These are phyloP conservation scores for Cataglyphis rosenhaueri DNA, from an alignment of 2,888 invertebrate genomes.

Conservation along the genomic window DNA sequence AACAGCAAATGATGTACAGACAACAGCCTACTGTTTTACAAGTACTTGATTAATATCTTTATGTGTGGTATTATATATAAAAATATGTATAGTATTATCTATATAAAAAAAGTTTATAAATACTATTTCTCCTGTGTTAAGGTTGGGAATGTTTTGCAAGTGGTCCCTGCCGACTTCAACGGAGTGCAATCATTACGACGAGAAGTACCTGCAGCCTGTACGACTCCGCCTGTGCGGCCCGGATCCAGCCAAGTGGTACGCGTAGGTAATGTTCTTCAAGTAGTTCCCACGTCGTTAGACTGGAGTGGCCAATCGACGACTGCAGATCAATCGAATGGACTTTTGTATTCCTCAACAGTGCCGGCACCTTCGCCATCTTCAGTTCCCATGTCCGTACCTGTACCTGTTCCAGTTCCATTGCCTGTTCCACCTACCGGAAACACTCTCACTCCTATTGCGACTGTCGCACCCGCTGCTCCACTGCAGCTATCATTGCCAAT, in stretches of 20 bases:
- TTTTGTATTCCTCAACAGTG: conserved; percentile 65
- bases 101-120: neutral
- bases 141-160: conserved; percentile 88
- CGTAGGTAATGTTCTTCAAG: conserved; percentile 84
- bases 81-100: neutral
- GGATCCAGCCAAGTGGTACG: conserved; percentile 81
- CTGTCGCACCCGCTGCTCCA: conserved; percentile 64
- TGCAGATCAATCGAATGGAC: conserved; percentile 61
- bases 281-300: conserved; percentile 83
- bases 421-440: conserved; percentile 67
- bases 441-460: conserved; percentile 51
- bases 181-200: conserved; percentile 63
- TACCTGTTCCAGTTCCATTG: conserved; percentile 74
- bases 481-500: conserved; percentile 73
- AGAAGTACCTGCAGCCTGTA: conserved; percentile 54
- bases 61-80: neutral
- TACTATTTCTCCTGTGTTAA: conserved; percentile 72
- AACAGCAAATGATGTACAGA: conserved; percentile 78
- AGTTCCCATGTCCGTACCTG: conserved; percentile 69
- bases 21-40: conserved; percentile 82
- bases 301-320: conserved; percentile 74
- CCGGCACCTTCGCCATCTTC: conserved; percentile 63
- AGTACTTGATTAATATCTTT: conserved; percentile 62
- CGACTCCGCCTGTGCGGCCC: conserved; percentile 60
- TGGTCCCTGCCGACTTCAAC: conserved; percentile 86